Percentiles rank a stretch among this genome's conserved stretches.
Evolutionary conservation across 2,113 vertebrate genomes (phyloP).

Genomic region (Alaudala cheleensis): DNA sequence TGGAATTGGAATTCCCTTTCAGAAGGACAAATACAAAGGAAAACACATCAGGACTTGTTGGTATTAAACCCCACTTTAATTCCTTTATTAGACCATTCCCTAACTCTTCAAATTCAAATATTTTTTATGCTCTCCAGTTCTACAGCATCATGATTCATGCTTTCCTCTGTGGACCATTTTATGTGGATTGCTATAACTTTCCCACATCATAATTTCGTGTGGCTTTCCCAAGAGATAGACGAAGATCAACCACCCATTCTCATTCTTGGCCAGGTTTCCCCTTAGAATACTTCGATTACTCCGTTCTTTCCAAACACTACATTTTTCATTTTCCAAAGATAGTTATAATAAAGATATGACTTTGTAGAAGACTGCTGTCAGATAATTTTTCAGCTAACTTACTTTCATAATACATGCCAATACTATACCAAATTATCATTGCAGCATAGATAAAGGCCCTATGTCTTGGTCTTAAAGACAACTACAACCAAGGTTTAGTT

Average conservation of each 20-base stretch:
- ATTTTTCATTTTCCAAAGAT: neutral
- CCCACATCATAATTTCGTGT: neutral
- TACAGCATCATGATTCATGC: neutral
- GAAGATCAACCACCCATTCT: neutral
- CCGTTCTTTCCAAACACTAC: neutral
- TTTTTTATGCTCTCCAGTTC: neutral
- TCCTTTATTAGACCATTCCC: neutral
- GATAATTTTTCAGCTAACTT: neutral
- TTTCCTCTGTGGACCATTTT: neutral
- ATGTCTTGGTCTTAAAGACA: neutral
- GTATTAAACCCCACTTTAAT: neutral
- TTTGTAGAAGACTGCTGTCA: neutral
- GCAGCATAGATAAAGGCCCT: neutral
- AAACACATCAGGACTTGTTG: neutral
- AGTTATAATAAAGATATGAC: neutral
- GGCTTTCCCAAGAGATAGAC: neutral
- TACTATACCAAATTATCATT: neutral
- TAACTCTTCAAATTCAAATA: neutral
- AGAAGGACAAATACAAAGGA: neutral
- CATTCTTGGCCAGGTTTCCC: neutral
- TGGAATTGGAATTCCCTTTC: neutral
- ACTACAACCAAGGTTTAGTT: neutral
- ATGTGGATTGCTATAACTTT: neutral
- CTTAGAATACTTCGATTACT: neutral
- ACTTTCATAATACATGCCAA: neutral